phyloP scores from a whole-genome alignment of 2,888 invertebrate genomes.

The Leptinotarsa juncta region DNA sequence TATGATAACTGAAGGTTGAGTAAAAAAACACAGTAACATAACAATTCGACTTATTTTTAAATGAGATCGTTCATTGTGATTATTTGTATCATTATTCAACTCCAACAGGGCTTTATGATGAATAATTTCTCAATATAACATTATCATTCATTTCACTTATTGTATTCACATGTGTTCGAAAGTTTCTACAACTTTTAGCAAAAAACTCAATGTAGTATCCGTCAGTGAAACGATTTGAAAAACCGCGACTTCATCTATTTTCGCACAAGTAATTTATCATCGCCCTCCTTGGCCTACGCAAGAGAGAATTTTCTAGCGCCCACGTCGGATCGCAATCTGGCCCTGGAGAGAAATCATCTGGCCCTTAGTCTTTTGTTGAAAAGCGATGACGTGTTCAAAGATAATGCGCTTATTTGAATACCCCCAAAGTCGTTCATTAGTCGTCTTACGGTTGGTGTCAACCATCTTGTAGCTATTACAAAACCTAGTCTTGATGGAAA shows the following conservation, averaged over 20 bases:
- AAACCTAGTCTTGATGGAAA: conserved; percentile 55
- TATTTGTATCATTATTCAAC: no score
- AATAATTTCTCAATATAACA: no score
- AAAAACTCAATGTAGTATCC: no score
- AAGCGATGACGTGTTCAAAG: conserved; percentile 48
- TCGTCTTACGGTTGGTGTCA: conserved; percentile 42
- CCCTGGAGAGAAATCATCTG: neutral
- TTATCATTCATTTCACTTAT: no score
- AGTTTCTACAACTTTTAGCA: no score
- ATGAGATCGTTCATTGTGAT: no score
- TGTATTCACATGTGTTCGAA: no score
- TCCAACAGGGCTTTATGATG: no score
- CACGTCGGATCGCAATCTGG: neutral
- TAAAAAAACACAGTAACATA: no score
- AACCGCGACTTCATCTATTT: neutral
- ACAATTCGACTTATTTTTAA: no score
- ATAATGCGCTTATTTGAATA: conserved; percentile 50
- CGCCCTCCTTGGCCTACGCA: conserved; percentile 8
- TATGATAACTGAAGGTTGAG: no score
- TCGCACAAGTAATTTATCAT: neutral
- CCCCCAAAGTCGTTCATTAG: conserved; percentile 45
- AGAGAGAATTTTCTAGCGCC: neutral
- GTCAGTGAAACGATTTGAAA: neutral
- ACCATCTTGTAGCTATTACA: conserved; percentile 52
- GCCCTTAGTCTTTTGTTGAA: conserved; percentile 29